Evolutionary conservation across 2,113 vertebrate genomes (phyloP).

Genomic region (Sphyrna mokarran): DNA sequence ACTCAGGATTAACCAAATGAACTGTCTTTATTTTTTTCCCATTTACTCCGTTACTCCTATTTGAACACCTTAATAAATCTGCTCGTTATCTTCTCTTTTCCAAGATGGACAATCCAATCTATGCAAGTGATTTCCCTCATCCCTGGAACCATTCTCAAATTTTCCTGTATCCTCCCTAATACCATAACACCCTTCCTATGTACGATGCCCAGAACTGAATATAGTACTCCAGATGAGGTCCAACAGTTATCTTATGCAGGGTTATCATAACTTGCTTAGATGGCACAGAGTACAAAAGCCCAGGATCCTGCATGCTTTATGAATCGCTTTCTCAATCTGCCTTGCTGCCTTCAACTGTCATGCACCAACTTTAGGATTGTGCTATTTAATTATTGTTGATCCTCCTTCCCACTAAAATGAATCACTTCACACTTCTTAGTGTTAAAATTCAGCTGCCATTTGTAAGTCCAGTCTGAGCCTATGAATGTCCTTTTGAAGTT

Average conservation of each 20-base stretch:
- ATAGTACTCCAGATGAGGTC: not conserved
- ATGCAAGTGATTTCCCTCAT: not conserved
- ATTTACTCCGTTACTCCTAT: not conserved
- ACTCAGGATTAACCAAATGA: too few species aligned
- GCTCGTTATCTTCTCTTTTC: not conserved
- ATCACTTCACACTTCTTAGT: not conserved
- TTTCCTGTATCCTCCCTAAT: not conserved
- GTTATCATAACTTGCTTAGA: not conserved
- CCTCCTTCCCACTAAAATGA: not conserved
- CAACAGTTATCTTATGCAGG: not conserved
- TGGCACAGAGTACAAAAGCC: too few species aligned
- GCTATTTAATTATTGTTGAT: not conserved
- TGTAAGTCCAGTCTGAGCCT: not conserved
- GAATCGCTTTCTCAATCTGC: not conserved
- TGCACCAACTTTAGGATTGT: not conserved
- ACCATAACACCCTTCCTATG: not conserved
- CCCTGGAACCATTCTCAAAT: not conserved
- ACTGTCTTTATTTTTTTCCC: not conserved
- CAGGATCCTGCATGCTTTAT: not conserved
- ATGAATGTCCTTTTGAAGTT: not conserved
- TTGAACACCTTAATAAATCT: not conserved
- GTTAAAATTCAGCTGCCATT: not conserved
- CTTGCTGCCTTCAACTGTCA: not conserved
- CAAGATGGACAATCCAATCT: not conserved
- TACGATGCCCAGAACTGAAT: not conserved